Conservation (phyloP, 1,140 invertebrate species). For the Hypsibius dujardini region DNA sequence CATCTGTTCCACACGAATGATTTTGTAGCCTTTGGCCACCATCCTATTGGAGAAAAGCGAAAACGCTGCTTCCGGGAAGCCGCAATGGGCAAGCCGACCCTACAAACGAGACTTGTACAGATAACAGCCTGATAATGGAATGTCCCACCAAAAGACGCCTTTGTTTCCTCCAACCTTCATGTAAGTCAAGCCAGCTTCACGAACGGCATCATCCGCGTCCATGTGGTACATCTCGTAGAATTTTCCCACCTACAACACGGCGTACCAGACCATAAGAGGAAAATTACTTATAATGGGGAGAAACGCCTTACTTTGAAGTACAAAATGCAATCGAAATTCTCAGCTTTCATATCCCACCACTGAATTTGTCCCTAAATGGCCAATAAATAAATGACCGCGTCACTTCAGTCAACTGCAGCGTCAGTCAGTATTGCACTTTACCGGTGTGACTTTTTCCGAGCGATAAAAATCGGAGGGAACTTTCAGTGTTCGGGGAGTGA, state of each 20-base stretch:
- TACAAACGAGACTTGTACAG: conserved; percentile 31
- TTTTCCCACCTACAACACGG: conserved; percentile 56
- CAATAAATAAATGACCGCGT: no score
- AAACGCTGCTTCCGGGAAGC: conserved; percentile 86
- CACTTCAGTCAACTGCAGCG: no score
- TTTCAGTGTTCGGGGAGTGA: not conserved
- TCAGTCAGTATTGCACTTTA: not conserved
- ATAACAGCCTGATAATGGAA: no score
- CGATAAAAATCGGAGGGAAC: not conserved
- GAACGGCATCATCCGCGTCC: conserved; percentile 83
- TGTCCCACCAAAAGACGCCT: no score
- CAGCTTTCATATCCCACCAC: conserved; percentile 88
- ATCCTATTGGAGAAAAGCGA: conserved; percentile 65
- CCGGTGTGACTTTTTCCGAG: not conserved
- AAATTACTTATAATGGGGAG: conserved; percentile 4
- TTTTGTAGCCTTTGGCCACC: conserved; percentile 81
- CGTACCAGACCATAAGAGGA: not conserved
- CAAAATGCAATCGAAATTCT: conserved; percentile 73
- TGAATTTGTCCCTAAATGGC: conserved; percentile 59
- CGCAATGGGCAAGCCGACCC: conserved; percentile 85
- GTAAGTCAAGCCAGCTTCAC: conserved; percentile 69
- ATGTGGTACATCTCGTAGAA: conserved; percentile 98
- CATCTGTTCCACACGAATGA: conserved; percentile 89
- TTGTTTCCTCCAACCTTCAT: conserved; percentile 56
- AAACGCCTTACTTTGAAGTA: conserved; percentile 64